Evolutionary conservation across 2,797 vertebrate genomes (phyloP).

Genomic region (Phrynocephalus vlangalii): DNA sequence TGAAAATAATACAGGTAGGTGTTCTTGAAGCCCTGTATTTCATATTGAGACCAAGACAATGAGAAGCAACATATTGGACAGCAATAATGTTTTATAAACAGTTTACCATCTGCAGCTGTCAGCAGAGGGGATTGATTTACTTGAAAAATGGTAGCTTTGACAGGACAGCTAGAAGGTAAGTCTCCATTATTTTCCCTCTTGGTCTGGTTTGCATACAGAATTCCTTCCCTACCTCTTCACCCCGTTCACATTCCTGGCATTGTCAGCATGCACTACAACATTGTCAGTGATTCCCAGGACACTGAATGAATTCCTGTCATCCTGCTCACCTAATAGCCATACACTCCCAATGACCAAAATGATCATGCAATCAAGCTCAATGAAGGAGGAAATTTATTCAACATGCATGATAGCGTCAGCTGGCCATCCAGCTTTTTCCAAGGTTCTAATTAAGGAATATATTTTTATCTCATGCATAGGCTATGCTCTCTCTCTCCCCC

Average conservation of each 20-base stretch:
- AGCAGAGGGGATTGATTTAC: constrained; percentile 47
- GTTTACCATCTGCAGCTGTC: constrained; percentile 35
- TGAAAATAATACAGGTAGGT: constrained; percentile 5
- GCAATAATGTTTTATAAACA: constrained; percentile 42
- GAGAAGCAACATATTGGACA: constrained; percentile 34
- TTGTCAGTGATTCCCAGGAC: constrained; percentile 35
- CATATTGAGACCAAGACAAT: constrained; percentile 40
- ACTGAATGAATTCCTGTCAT: constrained; percentile 55
- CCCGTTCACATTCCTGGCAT: constrained; percentile 56
- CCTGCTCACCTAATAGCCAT: constrained; percentile 46
- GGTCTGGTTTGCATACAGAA: constrained; percentile 33
- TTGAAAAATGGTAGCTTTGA: constrained; percentile 56
- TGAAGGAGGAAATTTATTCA: constrained; percentile 40
- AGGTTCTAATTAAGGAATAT: constrained; percentile 5
- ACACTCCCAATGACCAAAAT: constrained; percentile 46
- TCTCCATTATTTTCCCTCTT: constrained; percentile 48
- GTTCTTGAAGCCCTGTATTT: constrained; percentile 18
- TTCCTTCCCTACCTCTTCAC: constrained; percentile 40
- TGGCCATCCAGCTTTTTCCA: constrained; percentile 9
- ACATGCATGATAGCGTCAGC: constrained; percentile 30
- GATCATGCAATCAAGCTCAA: constrained; percentile 47
- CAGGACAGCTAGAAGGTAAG: constrained; percentile 58
- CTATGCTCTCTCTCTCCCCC: no score
- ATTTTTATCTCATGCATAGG: neutral
- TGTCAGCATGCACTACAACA: constrained; percentile 39